These are phyloP conservation scores for Leucozona laternaria DNA, from an alignment of 2,888 invertebrate genomes.

Conservation along the genomic window DNA sequence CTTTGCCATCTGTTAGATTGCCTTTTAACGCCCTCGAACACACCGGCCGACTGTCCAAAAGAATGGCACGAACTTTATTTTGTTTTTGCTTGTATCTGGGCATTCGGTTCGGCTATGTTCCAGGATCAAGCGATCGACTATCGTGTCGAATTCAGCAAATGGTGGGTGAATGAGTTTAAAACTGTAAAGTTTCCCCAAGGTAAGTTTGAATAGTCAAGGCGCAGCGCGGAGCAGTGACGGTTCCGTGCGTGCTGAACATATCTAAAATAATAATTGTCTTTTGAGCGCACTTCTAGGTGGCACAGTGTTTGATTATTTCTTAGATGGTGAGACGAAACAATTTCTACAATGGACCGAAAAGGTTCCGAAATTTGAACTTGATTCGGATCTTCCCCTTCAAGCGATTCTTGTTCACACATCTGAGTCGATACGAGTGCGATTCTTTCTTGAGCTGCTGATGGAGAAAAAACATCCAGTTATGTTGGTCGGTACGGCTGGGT, in stretches of 20 bases:
- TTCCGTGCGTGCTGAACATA: neutral
- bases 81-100: constrained; percentile 98
- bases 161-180: constrained; percentile 99
- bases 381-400: constrained; percentile 95
- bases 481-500: constrained; percentile 96
- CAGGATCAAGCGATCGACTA: constrained; percentile 94
- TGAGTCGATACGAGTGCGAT: constrained; percentile 95
- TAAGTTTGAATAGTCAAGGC: constrained; percentile 77
- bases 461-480: constrained; percentile 95
- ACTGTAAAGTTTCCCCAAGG: constrained; percentile 93
- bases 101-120: constrained; percentile 98
- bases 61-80: constrained; percentile 98
- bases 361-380: constrained; percentile 95
- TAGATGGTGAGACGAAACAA: constrained; percentile 95
- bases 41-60: constrained; percentile 94
- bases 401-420: constrained; percentile 96
- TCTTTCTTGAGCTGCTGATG: constrained; percentile 95
- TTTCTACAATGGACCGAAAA: constrained; percentile 96
- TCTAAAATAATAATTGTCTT: neutral
- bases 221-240: neutral
- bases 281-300: constrained; percentile 86
- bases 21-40: constrained; percentile 92
- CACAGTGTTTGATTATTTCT: constrained; percentile 97
- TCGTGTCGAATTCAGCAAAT: constrained; percentile 95
- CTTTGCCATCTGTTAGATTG: constrained; percentile 95